Evolutionary conservation across 1,140 invertebrate genomes (phyloP), one percentile per base, ranked within the genome.

Genomic region (Drosophila sucinea): DNA sequence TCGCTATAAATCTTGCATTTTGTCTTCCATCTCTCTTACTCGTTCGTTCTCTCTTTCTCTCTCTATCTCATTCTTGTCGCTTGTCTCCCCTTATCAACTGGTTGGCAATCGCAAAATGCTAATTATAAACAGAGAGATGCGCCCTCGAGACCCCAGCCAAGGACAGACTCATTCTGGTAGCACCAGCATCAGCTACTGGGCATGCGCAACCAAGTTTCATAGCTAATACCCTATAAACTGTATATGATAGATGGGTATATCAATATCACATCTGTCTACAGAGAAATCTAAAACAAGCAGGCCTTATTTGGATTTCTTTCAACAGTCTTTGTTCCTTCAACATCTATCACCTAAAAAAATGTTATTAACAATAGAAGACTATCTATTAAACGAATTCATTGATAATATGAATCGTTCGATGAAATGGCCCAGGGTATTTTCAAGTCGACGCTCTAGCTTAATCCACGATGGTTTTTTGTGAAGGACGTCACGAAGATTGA

Each of bases 1-100:
- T 89, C 77, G 72, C 80, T 80, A 87, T 87, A 87, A 87, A 87
- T 87, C 84, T 87, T 89, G 66, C 60, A 69, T 79, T 79, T 79
- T 79, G 73, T 76, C 77, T 76, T 69, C 54, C 73, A 65, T 47
- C 58, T 25, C 33, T 35, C 23, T 29, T 35, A n/a, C 7, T 10
- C 17, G 8, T 47, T n/a, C 11, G 11, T 11, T n/a, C n/a, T n/a
- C 41, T 17, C 44, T 47, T 23, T 47, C 44, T 25, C 44, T 47
- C 67, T 67, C 56, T 38, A 11, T 51, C 23, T 23, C 23, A 11
- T 38, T 38, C 35, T 38, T 38, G 35, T 51, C 44, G 44, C 44
- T 27, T 51, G 44, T 51, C 23, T 51, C 44, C 56, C 63, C 77
- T 83, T 87, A 89, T 89, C 84, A 78, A 89, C 69, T 73, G 66